phyloP scores from a whole-genome alignment of 2,888 invertebrate species.

The Apocheima hispidaria region DNA sequence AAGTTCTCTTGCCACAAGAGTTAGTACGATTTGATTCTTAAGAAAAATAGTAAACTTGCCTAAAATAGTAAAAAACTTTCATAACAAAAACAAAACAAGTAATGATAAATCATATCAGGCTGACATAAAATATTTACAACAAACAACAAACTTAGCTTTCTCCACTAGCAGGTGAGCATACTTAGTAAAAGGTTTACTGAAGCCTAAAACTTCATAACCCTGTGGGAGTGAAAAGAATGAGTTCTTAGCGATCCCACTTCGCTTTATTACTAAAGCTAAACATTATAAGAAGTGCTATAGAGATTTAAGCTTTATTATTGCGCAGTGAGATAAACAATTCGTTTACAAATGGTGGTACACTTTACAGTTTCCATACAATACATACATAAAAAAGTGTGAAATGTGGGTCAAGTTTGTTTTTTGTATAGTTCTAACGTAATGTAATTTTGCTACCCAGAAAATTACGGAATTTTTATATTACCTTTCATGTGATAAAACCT shows the following conservation, averaged over 20 bases:
- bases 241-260: conserved; percentile 18
- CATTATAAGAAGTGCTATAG: conserved; percentile 5
- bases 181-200: conserved; percentile 41
- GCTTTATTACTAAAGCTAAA: conserved; percentile 8
- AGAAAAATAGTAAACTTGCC: no score
- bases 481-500: no score
- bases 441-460: no score
- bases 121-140: conserved; percentile 26
- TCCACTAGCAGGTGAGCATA: conserved; percentile 36
- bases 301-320: conserved; percentile 6
- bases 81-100: conserved; percentile 1
- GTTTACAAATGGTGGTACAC: background rate
- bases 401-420: no score
- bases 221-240: conserved; percentile 28
- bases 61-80: background rate
- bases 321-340: background rate
- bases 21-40: no score
- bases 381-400: no score
- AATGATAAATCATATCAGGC: conserved; percentile 6
- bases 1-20: no score
- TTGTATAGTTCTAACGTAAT: no score
- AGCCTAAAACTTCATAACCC: conserved; percentile 39
- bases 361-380: no score
- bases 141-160: conserved; percentile 33
- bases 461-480: no score